Conservation (phyloP, 2,888 invertebrate species). For the Boloria euphrosyne region DNA sequence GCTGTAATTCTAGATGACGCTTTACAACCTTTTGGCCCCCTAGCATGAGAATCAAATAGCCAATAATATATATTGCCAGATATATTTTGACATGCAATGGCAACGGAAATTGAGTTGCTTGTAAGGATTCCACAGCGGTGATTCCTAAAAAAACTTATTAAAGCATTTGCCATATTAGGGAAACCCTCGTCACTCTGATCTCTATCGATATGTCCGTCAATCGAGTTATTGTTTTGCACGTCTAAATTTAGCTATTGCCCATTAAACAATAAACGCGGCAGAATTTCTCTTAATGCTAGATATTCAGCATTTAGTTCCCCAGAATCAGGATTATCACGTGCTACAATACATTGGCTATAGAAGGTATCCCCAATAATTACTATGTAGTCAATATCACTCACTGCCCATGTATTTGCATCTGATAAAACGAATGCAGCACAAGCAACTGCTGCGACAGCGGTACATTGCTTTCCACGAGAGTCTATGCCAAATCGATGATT, state of each 20-base stretch:
- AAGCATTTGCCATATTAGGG: constrained; percentile 34
- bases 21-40: constrained; percentile 30
- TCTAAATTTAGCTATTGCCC: constrained; percentile 21
- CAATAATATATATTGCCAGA: constrained; percentile 16
- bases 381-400: constrained; percentile 30
- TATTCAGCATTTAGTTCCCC: not conserved
- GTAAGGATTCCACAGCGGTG: constrained; percentile 26
- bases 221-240: constrained; percentile 20
- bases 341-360: constrained; percentile 25
- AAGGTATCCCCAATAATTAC: constrained; percentile 31
- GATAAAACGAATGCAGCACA: constrained; percentile 30
- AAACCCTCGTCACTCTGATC: constrained; percentile 16
- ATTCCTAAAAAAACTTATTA: constrained; percentile 29
- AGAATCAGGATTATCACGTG: constrained; percentile 13
- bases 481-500: too few relatives aligned
- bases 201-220: constrained; percentile 7
- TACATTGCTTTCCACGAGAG: constrained; percentile 36
- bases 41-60: constrained; percentile 31
- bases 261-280: constrained; percentile 26
- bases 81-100: constrained; percentile 16
- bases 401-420: constrained; percentile 25
- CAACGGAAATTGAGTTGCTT: constrained; percentile 28
- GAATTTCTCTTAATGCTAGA: not conserved
- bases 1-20: constrained; percentile 30
- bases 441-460: constrained; percentile 37